These are phyloP conservation scores for Tetanocera ferruginea DNA, from an alignment of 2,888 invertebrate genomes.

Conservation along the genomic window DNA sequence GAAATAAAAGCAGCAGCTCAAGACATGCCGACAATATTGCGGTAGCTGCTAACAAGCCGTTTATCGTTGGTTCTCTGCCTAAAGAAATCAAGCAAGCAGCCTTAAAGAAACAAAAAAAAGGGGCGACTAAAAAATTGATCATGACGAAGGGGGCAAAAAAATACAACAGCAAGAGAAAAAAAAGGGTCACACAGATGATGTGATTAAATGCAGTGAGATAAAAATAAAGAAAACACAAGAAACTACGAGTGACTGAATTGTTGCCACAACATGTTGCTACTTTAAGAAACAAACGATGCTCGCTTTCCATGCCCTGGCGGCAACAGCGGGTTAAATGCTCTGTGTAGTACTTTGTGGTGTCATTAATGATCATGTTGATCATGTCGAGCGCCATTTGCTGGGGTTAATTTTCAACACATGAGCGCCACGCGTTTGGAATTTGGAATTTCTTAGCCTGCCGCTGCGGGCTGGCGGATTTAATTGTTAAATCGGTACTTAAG, in stretches of 20 bases:
- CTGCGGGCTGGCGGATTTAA: slow-evolving; percentile 8
- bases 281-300: background rate
- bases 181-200: slow-evolving; percentile 22
- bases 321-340: slow-evolving; percentile 16
- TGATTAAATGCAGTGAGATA: background rate
- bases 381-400: slow-evolving; percentile 24
- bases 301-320: too few relatives aligned
- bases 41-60: background rate
- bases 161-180: background rate
- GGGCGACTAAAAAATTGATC: background rate
- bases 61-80: too few relatives aligned
- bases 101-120: background rate
- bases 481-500: slow-evolving; percentile 11
- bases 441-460: background rate
- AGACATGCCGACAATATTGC: too few relatives aligned
- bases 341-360: background rate
- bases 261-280: background rate
- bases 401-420: slow-evolving; percentile 36
- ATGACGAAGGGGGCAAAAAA: background rate
- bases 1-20: background rate
- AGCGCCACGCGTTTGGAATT: slow-evolving; percentile 34
- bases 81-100: background rate
- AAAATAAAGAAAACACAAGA: background rate
- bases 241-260: too few relatives aligned
- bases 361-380: slow-evolving; percentile 31